Base-by-base conservation (phyloP, 2,113 vertebrate species). In the Podarcis raffonei region DNA sequence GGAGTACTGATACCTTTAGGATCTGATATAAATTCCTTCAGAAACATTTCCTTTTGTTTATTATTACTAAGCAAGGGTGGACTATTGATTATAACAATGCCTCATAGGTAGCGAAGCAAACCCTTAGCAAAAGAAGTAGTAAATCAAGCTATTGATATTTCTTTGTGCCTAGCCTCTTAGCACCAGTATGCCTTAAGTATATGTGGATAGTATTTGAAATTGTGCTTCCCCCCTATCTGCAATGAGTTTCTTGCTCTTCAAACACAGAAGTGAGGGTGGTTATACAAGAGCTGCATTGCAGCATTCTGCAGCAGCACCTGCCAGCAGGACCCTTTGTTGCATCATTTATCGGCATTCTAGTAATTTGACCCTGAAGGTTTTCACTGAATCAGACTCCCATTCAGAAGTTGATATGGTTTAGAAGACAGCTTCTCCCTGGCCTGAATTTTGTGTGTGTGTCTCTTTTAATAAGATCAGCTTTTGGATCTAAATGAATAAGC, bases 401-500 rank as follows among this genome's bases (percentile, higher is more conserved):
- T 76, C 1, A 83, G 66, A 75, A 25, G 8, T 72, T 53, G 32
- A 53, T 11, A 1, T 87, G 13, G 89, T 69, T 0, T 0, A 3
- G 3, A 15, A 3, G 2, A 9, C 2, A 62, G n/a, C 32, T 25
- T 1, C 6, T 57, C 62, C 12, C 89, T 18, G 74, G 77, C 42
- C 23, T 89, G 1, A 15, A 5, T 53, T 30, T 30, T 18, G 59
- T 62, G 16, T 62, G 59, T 62, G 13, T 15, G 27, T 72, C 71
- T 32, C 25, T 69, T 72, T 59, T n/a, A 85, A 35, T 85, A 66
- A 77, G 20, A n/a, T 30, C 53, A 62, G 5, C 87, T 87, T 90
- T 93, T 89, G 85, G 91, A 93, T 89, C 89, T 88, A 48, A 59
- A 83, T 15, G 59, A 71, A 76, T 74, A 59, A 25, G 83, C 85